Percentiles rank a stretch among this genome's conserved stretches.
phyloP scores from a whole-genome alignment of 2,888 invertebrate genomes.

The Lutraria lutraria region DNA sequence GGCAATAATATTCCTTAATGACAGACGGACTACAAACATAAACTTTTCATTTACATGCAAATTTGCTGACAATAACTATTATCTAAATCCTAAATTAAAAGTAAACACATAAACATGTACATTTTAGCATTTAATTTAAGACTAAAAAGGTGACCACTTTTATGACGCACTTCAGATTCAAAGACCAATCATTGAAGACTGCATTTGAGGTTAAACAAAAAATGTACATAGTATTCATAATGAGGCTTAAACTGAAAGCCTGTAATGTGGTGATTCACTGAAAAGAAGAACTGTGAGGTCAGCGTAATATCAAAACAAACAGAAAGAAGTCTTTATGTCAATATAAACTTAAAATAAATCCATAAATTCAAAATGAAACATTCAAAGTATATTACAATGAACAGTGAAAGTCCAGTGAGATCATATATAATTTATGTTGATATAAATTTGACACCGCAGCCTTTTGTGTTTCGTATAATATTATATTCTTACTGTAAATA shows the following conservation, averaged over 20 bases:
- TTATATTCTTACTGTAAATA: too few relatives aligned
- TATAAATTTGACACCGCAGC: neutral
- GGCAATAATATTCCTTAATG: neutral
- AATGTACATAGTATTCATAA: too few relatives aligned
- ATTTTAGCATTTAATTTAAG: too few relatives aligned
- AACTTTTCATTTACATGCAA: neutral
- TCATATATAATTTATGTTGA: neutral
- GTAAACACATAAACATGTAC: too few relatives aligned
- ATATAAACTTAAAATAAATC: neutral
- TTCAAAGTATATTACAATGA: neutral
- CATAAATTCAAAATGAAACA: neutral
- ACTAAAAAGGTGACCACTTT: too few relatives aligned
- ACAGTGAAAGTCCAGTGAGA: neutral
- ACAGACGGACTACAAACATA: neutral
- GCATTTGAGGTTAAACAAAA: too few relatives aligned
- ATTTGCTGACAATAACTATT: too few relatives aligned
- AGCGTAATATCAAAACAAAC: slow-evolving; percentile 11
- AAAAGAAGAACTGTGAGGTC: neutral
- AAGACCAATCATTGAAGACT: too few relatives aligned
- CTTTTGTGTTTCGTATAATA: neutral
- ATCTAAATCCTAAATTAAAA: too few relatives aligned
- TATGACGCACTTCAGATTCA: too few relatives aligned
- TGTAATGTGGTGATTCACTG: neutral
- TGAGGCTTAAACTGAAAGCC: too few relatives aligned
- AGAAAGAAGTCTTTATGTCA: slow-evolving; percentile 15